Evolutionary conservation across 1,140 invertebrate species (phyloP).

Genomic region (Chrysoperla carnea): DNA sequence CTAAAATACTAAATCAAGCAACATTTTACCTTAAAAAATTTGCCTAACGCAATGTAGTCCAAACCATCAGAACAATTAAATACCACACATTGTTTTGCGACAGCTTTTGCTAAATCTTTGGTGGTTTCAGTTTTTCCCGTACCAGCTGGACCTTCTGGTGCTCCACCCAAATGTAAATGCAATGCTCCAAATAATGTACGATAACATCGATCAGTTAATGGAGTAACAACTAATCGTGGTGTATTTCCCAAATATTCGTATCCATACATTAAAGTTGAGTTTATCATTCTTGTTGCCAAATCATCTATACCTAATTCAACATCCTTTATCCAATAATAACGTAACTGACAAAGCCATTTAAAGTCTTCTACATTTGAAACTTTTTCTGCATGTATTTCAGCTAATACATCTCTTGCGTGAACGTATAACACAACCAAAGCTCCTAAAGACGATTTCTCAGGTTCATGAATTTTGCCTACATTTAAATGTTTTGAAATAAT

Average conservation of each 20-base stretch:
- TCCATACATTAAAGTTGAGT: constrained; percentile 75
- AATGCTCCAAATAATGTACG: constrained; percentile 82
- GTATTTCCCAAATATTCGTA: constrained; percentile 94
- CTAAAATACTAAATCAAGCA: too few relatives aligned
- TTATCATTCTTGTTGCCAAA: constrained; percentile 79
- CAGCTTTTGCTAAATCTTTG: constrained; percentile 90
- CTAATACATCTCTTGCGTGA: constrained; percentile 75
- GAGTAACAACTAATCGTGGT: constrained; percentile 72
- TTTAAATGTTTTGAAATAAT: too few relatives aligned
- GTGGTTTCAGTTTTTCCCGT: constrained; percentile 94
- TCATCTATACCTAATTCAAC: constrained; percentile 12
- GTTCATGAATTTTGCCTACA: background rate
- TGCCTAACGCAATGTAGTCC: constrained; percentile 87
- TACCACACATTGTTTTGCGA: constrained; percentile 91
- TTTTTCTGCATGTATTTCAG: constrained; percentile 45
- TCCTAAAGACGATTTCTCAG: constrained; percentile 26
- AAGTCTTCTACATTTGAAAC: constrained; percentile 65
- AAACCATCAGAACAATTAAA: constrained; percentile 92
- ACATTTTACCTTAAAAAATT: constrained; percentile 74
- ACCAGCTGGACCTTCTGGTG: constrained; percentile 87
- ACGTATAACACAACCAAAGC: constrained; percentile 84
- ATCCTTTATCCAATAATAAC: constrained; percentile 68
- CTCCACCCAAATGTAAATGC: constrained; percentile 67
- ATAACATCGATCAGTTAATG: constrained; percentile 84
- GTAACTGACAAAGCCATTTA: constrained; percentile 71